These are phyloP conservation scores for Vesta saturnalis DNA, from an alignment of 2,888 invertebrate genomes.

Conservation along the genomic window DNA sequence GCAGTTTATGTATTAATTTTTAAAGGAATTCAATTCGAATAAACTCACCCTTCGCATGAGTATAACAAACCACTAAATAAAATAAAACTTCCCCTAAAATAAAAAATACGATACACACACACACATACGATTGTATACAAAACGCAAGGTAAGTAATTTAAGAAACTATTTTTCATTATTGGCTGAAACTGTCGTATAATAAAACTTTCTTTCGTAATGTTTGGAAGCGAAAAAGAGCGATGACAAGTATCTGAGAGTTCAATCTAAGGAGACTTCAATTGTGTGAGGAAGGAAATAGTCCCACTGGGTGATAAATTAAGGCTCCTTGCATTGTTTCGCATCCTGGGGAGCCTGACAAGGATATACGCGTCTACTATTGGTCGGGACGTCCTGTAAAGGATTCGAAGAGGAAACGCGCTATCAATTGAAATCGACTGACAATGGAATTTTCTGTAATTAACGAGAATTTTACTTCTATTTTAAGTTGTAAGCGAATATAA, in stretches of 20 bases:
- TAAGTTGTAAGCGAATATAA: constrained; percentile 21
- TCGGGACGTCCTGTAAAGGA: constrained; percentile 54
- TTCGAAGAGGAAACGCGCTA: constrained; percentile 56
- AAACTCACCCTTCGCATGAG: not conserved
- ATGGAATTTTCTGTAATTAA: constrained; percentile 60
- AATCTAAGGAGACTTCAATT: constrained; percentile 60
- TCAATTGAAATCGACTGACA: constrained; percentile 60
- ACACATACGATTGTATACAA: not conserved
- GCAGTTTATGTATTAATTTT: not conserved
- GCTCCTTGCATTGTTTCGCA: constrained; percentile 60
- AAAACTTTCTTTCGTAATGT: constrained; percentile 17
- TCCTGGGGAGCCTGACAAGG: constrained; percentile 59
- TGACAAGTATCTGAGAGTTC: constrained; percentile 59
- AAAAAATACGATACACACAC: not conserved
- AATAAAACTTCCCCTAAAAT: not conserved
- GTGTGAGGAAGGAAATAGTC: constrained; percentile 60
- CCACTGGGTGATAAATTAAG: constrained; percentile 62
- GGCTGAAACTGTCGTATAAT: not conserved
- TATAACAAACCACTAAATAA: not conserved
- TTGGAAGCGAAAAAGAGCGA: constrained; percentile 52
- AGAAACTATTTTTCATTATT: not conserved
- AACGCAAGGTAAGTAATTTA: not conserved
- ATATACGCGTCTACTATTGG: constrained; percentile 57
- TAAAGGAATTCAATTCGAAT: not conserved
- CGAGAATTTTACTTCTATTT: constrained; percentile 51